A percentile compares a stretch with the other conserved stretches of the same genome.
Evolutionary conservation across 1,140 invertebrate genomes (phyloP).

Genomic region (Tetraneura akinire): DNA sequence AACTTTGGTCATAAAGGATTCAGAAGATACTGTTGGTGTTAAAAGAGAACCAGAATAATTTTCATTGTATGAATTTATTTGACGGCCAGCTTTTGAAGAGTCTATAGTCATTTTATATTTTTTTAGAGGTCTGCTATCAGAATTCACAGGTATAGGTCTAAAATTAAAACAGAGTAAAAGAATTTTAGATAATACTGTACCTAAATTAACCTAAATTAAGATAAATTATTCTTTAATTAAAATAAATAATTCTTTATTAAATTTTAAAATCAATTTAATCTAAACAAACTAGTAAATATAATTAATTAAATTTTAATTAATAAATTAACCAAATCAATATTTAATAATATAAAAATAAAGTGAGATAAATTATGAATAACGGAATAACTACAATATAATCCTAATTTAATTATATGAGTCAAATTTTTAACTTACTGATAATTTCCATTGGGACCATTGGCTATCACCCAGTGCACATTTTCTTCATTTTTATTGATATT

Average conservation of each 20-base stretch:
- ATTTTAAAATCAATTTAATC: too few relatives aligned
- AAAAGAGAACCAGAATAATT: background rate
- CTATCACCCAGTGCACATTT: background rate
- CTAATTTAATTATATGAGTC: too few relatives aligned
- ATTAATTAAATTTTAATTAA: too few relatives aligned
- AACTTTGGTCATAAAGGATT: background rate
- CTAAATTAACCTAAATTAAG: too few relatives aligned
- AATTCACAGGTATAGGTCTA: background rate
- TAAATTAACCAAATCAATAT: too few relatives aligned
- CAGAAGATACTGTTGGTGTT: background rate
- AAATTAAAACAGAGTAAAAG: background rate
- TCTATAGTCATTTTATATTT: background rate
- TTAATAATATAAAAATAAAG: too few relatives aligned
- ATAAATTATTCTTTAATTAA: background rate
- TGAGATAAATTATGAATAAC: too few relatives aligned
- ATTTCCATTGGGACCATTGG: conserved; percentile 15
- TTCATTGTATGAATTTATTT: background rate
- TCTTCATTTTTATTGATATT: too few relatives aligned
- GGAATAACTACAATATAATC: too few relatives aligned
- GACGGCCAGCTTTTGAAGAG: background rate
- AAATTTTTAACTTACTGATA: conserved; percentile 22
- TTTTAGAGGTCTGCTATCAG: background rate
- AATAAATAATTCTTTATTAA: too few relatives aligned
- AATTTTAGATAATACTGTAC: too few relatives aligned
- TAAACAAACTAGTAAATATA: too few relatives aligned